Evolutionary conservation across 2,888 invertebrate genomes (phyloP).

Genomic region (Acleris emargana): DNA sequence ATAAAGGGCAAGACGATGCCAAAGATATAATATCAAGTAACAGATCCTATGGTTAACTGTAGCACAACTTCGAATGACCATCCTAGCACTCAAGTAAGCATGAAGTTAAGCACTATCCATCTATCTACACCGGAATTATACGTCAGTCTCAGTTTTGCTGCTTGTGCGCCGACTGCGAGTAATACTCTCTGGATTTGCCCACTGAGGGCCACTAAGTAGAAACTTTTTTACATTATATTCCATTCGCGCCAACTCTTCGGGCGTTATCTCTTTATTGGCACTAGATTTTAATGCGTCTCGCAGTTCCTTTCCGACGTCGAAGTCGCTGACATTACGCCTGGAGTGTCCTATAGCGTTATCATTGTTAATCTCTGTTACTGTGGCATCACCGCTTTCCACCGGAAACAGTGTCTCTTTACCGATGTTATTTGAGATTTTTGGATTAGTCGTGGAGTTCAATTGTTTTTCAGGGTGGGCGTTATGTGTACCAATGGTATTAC

Average conservation of each 20-base stretch:
- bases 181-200: conserved; percentile 61
- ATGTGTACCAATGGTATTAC: conserved; percentile 51
- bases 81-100: conserved; percentile 44
- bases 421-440: conserved; percentile 60
- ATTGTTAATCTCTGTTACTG: conserved; percentile 65
- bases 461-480: conserved; percentile 51
- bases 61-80: conserved; percentile 43
- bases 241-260: conserved; percentile 88
- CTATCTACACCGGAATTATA: conserved; percentile 68
- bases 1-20: conserved; percentile 6
- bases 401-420: conserved; percentile 76
- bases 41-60: conserved; percentile 3
- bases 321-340: conserved; percentile 48
- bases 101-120: conserved; percentile 52
- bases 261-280: conserved; percentile 69
- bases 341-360: conserved; percentile 60
- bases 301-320: conserved; percentile 57
- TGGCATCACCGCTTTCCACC: conserved; percentile 69
- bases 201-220: conserved; percentile 84
- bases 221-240: conserved; percentile 91
- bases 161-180: conserved; percentile 76
- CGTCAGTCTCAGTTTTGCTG: conserved; percentile 83
- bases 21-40: conserved; percentile 4
- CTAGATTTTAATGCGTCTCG: conserved; percentile 60
- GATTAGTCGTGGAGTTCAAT: conserved; percentile 42